A percentile compares a stretch with the other conserved stretches of the same genome.
Conservation (phyloP, 2,888 invertebrate species). For the Tillus elongatus region DNA sequence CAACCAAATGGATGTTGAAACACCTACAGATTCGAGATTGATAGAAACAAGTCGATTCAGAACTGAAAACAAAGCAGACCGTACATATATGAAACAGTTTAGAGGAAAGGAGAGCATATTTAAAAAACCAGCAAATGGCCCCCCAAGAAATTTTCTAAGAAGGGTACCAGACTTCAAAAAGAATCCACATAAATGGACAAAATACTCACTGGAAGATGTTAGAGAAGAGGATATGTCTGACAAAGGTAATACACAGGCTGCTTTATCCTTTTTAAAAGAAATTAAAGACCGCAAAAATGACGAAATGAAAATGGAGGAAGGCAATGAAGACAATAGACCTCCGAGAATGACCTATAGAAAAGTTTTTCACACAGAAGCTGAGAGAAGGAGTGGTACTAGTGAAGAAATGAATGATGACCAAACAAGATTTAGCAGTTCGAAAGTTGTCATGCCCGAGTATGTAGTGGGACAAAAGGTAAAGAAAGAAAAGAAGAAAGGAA, state of each 20-base stretch:
- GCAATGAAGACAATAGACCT: conserved; percentile 14
- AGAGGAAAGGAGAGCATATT: conserved; percentile 70
- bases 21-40: conserved; percentile 27
- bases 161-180: conserved; percentile 50
- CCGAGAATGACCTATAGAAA: conserved; percentile 28
- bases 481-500: conserved; percentile 42
- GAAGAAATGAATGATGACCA: conserved; percentile 32
- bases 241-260: conserved; percentile 65
- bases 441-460: conserved; percentile 75
- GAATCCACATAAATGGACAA: conserved; percentile 75
- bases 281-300: conserved; percentile 49
- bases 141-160: conserved; percentile 40
- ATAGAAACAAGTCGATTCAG: conserved; percentile 34
- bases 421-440: conserved; percentile 55
- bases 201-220: conserved; percentile 72
- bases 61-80: conserved; percentile 31
- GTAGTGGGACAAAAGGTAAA: conserved; percentile 58
- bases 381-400: conserved; percentile 9
- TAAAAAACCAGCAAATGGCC: conserved; percentile 61
- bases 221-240: conserved; percentile 68
- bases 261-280: conserved; percentile 64
- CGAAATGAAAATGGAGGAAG: conserved; percentile 15
- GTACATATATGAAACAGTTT: conserved; percentile 52
- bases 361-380: conserved; percentile 31
- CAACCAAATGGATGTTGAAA: conserved; percentile 23